Evolutionary conservation across 1,140 invertebrate species (phyloP).

Genomic region (Psix sp.): DNA sequence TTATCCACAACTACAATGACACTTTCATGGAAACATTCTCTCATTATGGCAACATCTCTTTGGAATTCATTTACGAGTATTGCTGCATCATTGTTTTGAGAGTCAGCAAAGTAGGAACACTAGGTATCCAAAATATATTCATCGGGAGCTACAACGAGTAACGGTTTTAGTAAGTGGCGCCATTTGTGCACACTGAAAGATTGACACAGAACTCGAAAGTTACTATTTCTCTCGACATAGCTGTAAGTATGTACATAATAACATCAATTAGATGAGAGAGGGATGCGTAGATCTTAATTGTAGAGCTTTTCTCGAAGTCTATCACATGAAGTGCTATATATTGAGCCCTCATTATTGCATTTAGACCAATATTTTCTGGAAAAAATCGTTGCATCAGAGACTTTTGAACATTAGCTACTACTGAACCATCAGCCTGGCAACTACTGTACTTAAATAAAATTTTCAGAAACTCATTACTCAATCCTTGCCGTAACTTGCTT

Average conservation of each 20-base stretch:
- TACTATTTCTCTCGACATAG: not conserved
- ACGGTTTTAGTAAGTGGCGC: slow-evolving; percentile 12
- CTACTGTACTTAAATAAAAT: too few relatives aligned
- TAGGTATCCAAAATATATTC: slow-evolving; percentile 29
- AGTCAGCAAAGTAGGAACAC: slow-evolving; percentile 20
- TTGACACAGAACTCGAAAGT: slow-evolving; percentile 1
- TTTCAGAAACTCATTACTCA: too few relatives aligned
- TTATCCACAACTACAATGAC: too few relatives aligned
- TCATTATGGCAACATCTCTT: slow-evolving; percentile 9
- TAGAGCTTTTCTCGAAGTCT: slow-evolving; percentile 18
- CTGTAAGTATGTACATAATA: slow-evolving; percentile 2
- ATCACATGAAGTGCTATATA: too few relatives aligned
- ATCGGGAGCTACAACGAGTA: slow-evolving; percentile 7
- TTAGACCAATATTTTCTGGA: too few relatives aligned
- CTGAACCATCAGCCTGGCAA: too few relatives aligned
- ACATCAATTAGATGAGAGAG: too few relatives aligned
- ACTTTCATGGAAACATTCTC: too few relatives aligned
- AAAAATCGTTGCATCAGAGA: too few relatives aligned
- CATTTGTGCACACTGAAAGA: slow-evolving; percentile 9
- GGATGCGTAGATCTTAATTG: slow-evolving; percentile 3
- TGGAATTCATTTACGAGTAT: slow-evolving; percentile 27
- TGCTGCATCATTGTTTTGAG: slow-evolving; percentile 20
- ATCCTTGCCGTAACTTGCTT: too few relatives aligned
- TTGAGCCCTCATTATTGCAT: too few relatives aligned
- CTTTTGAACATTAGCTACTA: too few relatives aligned